Evolutionary conservation across 2,797 vertebrate genomes (phyloP), one percentile per base, ranked within the genome.

Genomic region (Siniperca undulata): DNA sequence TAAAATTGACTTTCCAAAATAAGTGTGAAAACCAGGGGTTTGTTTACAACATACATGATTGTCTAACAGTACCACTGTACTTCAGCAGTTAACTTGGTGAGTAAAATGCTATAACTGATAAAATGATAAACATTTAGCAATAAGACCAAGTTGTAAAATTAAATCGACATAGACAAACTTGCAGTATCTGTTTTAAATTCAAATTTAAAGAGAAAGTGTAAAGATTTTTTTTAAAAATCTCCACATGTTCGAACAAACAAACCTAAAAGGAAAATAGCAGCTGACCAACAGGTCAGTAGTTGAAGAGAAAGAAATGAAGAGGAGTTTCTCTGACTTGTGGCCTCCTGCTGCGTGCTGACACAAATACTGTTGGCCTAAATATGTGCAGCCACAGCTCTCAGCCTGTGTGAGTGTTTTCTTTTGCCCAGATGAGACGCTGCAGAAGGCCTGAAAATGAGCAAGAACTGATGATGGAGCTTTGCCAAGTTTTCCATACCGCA

Each of bases 341-440:
- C 56, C 48, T 46, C 80, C 58, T 34, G 64, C 75, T 74, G 81
- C 0, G 30, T 4, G 44, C 53, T 59, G 76, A 83, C 81, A 78
- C 70, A 69, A 40, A 78, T 50, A 24, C 34, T 7, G 5, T 17
- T 17, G 78, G 24, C 55, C 70, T 60, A 0, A 55, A 72, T 60
- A 20, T 14, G 36, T 55, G 4, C 20, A 16, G 61, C 24, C 24
- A 5, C n/a, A 36, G 14, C 22, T 62, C 65, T 4, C 3, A 27
- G 5, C 40, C 60, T 14, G 16, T 5, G 40, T 9, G 16, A 10
- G 34, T 53, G 65, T 62, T 55, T 67, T 52, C 44, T 59, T 66
- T 58, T 8, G 61, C 20, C n/a, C 69, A 50, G 30, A 42, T 17
- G 42, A 40, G 27, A 67, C 5, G 19, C 55, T 24, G 59, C 68